Percentiles rank a stretch among this genome's conserved stretches.
These are phyloP conservation scores for Caenorhabditis becei DNA, from an alignment of 2,888 invertebrate genomes.

Conservation along the genomic window DNA sequence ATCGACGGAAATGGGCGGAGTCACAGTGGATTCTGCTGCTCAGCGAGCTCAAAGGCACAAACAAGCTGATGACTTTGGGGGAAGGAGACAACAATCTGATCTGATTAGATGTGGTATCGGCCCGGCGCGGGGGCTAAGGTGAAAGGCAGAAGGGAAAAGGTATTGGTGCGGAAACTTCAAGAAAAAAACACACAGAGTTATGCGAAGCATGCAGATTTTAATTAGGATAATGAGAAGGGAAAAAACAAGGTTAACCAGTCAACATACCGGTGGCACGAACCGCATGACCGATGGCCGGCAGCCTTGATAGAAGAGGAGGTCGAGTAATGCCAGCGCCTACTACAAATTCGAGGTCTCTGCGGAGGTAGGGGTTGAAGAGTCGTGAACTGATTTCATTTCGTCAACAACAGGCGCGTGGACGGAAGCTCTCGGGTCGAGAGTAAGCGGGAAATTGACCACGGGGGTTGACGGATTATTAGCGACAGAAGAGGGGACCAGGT, in stretches of 20 bases:
- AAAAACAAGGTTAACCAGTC: not conserved
- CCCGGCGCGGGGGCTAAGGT: not conserved
- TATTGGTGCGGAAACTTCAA: not conserved
- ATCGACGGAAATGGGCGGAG: slow-evolving; percentile 31
- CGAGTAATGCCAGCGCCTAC: too few species aligned
- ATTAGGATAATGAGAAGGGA: slow-evolving; percentile 7
- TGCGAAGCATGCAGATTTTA: slow-evolving; percentile 3
- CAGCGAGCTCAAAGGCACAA: not conserved
- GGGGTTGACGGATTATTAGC: slow-evolving; percentile 9
- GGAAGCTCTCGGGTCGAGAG: not conserved
- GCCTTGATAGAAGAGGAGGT: not conserved
- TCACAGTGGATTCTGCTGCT: not conserved
- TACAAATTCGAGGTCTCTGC: too few species aligned
- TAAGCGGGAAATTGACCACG: not conserved
- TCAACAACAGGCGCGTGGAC: slow-evolving; percentile 20
- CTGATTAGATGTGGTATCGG: not conserved
- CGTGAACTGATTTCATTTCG: not conserved
- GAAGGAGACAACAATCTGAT: not conserved
- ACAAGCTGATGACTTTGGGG: not conserved
- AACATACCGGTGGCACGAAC: not conserved
- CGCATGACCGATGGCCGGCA: not conserved
- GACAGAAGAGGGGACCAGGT: not conserved
- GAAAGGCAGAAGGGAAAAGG: not conserved
- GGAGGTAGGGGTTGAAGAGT: not conserved
- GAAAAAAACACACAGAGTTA: not conserved